These are phyloP conservation scores for Drosophila hamatofila DNA, from an alignment of 2,888 invertebrate genomes.

Conservation along the genomic window DNA sequence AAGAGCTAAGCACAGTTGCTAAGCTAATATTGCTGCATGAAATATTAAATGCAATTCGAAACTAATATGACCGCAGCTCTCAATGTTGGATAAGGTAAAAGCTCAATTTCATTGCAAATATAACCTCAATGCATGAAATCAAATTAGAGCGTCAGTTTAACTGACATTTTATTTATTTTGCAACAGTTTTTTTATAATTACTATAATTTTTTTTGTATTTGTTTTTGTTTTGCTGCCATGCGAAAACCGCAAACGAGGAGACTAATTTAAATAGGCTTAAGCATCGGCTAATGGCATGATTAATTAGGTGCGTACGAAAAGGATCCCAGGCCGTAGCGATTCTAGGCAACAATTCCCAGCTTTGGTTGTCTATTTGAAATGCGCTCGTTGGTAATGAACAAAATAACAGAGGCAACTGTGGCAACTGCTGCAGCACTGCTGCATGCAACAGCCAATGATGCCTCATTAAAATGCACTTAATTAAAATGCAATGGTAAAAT, in stretches of 20 bases:
- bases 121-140: slow-evolving; percentile 19
- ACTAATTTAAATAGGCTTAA: slow-evolving; percentile 68
- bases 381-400: slow-evolving; percentile 57
- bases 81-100: background rate
- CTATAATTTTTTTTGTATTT: slow-evolving; percentile 21
- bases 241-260: slow-evolving; percentile 58
- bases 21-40: background rate
- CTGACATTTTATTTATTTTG: slow-evolving; percentile 41
- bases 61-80: slow-evolving; percentile 10
- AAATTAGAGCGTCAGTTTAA: slow-evolving; percentile 56
- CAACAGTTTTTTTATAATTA: slow-evolving; percentile 11
- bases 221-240: slow-evolving; percentile 24
- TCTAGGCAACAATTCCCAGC: slow-evolving; percentile 47
- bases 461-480: slow-evolving; percentile 81
- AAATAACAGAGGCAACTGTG: slow-evolving; percentile 33
- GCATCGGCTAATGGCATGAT: slow-evolving; percentile 46
- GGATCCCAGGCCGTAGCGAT: slow-evolving; percentile 11
- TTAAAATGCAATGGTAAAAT: slow-evolving; percentile 79
- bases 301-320: slow-evolving; percentile 38
- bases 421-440: slow-evolving; percentile 7
- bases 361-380: slow-evolving; percentile 63
- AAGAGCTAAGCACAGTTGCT: background rate
- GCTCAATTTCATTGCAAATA: slow-evolving; percentile 10
- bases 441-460: slow-evolving; percentile 50
- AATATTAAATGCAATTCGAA: slow-evolving; percentile 5